Base-by-base conservation (phyloP, 1,140 invertebrate genomes). In the Linepithema humile region DNA sequence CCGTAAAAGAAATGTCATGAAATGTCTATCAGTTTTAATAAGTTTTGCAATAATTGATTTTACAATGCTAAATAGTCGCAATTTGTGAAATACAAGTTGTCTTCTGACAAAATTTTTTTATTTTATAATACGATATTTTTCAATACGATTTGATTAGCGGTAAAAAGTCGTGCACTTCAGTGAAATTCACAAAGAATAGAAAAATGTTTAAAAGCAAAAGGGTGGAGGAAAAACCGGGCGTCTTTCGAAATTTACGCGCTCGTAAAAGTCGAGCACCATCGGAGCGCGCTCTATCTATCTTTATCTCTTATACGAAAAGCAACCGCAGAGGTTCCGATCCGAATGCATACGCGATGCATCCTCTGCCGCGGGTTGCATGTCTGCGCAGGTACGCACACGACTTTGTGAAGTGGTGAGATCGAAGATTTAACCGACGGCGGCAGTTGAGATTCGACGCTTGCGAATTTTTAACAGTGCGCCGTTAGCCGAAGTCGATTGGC, bases 251-350 rank as follows among this genome's bases (percentile, higher is more conserved):
- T 94, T 94, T 94, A 94, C 93, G 92, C 85, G 91, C 92, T 93
- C 93, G 92, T 94, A 94, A 94, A 94, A 94, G 94, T 94, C 94
- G 94, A 94, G 94, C 93, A 94, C 91, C 93, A 89, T 93, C 93
- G 91, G 92, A 89, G 91, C 91, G 91, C 89, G 90, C 91, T 91
- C 89, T 88, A 90, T 90, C 85, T 82, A 50, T 88, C 84, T 87
- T 83, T 82, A 86, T 87, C 87, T 86, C 80, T 80, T 84, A 65
- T 53, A 40, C 20, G 45, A 43, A 40, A 83, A 65, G 64, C 55
- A 65, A 50, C 74, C 69, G 65, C 73, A 20, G n/a, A 26, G 48
- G n/a, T 45, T 64, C 65, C 53, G 55, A 53, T 75, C 45, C 43
- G 53, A 86, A 60, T 87, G 73, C 85, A 72, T 60, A 65, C 43